These are phyloP conservation scores for Reticulitermes speratus DNA, from an alignment of 1,140 invertebrate genomes.

Conservation along the genomic window DNA sequence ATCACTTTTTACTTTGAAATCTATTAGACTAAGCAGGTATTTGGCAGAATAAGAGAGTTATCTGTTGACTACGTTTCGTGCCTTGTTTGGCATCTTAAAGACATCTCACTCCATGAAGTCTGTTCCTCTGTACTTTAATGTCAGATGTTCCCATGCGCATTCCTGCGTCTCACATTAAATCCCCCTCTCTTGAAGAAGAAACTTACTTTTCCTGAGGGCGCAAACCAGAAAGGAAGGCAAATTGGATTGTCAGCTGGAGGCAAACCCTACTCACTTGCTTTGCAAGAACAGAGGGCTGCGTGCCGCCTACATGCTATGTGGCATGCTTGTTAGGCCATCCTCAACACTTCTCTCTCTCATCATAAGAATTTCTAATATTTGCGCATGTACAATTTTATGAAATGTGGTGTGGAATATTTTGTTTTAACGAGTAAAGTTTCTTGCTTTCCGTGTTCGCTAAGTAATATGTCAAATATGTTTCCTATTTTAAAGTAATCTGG, in stretches of 20 bases:
- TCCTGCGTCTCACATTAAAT: not conserved
- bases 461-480: no score
- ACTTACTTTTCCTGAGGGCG: not conserved
- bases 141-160: not conserved
- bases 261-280: not conserved
- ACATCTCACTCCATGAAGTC: not conserved
- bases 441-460: no score
- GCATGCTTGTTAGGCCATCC: not conserved
- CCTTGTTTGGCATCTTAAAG: not conserved
- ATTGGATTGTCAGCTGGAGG: not conserved
- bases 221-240: not conserved
- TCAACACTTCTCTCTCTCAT: not conserved
- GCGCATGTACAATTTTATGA: not conserved
- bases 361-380: not conserved
- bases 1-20: no score
- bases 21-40: not conserved
- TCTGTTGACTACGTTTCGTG: not conserved
- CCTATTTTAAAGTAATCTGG: no score
- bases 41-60: not conserved
- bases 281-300: not conserved
- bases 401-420: not conserved
- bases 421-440: not conserved
- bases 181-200: not conserved
- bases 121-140: not conserved
- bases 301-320: not conserved